Conservation (phyloP, 2,888 invertebrate genomes). For the Nudaria mundana region DNA sequence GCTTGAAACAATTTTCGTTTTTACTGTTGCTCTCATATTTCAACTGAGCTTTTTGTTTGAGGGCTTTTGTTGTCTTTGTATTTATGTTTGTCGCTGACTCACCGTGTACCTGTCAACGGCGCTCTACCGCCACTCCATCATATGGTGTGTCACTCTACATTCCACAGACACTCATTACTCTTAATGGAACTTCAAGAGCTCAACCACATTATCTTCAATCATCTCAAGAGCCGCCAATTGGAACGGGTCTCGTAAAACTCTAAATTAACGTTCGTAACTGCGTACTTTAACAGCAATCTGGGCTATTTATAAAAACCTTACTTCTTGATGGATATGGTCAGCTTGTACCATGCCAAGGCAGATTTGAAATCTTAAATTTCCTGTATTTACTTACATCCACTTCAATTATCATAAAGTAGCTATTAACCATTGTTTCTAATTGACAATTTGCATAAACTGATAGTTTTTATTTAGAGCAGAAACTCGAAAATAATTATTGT, state of each 20-base stretch:
- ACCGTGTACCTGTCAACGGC: conserved; percentile 69
- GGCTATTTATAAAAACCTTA: conserved; percentile 31
- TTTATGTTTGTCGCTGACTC: conserved; percentile 59
- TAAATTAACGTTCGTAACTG: conserved; percentile 32
- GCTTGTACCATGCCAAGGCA: conserved; percentile 38
- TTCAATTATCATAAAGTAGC: conserved; percentile 50
- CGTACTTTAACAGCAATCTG: conserved; percentile 31
- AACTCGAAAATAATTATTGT: too few species aligned
- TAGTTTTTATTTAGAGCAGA: too few species aligned
- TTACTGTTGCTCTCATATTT: conserved; percentile 13
- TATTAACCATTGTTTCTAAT: conserved; percentile 48
- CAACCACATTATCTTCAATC: conserved; percentile 50
- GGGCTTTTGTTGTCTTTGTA: conserved; percentile 39
- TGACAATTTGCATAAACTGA: too few species aligned
- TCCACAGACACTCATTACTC: conserved; percentile 64
- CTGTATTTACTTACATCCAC: conserved; percentile 34
- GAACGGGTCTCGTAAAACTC: conserved; percentile 39
- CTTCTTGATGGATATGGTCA: conserved; percentile 34
- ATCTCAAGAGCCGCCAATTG: conserved; percentile 45
- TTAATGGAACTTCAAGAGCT: conserved; percentile 65
- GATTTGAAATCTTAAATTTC: conserved; percentile 37
- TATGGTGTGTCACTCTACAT: conserved; percentile 60
- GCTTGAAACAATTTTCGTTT: conserved; percentile 14
- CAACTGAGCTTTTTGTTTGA: conserved; percentile 26
- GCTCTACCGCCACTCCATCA: conserved; percentile 65